These are phyloP conservation scores for Eilema griseolum DNA, from an alignment of 2,888 invertebrate species.

Conservation along the genomic window DNA sequence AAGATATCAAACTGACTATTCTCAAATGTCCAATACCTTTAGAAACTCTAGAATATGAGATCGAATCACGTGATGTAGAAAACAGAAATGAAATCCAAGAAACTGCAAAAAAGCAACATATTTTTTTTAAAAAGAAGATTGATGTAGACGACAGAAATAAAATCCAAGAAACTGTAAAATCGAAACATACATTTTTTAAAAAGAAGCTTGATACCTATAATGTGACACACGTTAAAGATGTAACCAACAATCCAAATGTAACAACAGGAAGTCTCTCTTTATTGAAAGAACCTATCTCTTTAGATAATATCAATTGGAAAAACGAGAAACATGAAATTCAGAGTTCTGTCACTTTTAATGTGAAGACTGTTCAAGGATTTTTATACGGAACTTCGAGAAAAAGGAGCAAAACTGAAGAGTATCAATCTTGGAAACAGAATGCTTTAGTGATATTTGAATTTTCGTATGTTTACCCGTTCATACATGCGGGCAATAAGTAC, in stretches of 20 bases:
- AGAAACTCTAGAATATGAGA: constrained; percentile 56
- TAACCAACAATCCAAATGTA: neutral
- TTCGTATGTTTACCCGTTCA: constrained; percentile 73
- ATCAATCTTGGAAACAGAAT: constrained; percentile 65
- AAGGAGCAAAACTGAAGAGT: constrained; percentile 32
- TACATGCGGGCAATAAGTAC: constrained; percentile 69
- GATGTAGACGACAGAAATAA: too few species aligned
- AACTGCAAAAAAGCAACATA: constrained; percentile 12
- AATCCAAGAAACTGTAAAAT: constrained; percentile 15
- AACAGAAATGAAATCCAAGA: constrained; percentile 18
- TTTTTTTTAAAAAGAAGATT: constrained; percentile 15
- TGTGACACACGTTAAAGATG: constrained; percentile 8
- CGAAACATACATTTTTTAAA: constrained; percentile 22
- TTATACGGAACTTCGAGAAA: constrained; percentile 39
- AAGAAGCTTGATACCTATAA: constrained; percentile 1
- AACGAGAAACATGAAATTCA: constrained; percentile 30
- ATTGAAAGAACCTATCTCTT: constrained; percentile 65
- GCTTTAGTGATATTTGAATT: constrained; percentile 69
- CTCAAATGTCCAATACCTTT: constrained; percentile 69
- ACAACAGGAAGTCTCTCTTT: constrained; percentile 45
- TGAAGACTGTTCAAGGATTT: constrained; percentile 55
- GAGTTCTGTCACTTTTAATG: constrained; percentile 53
- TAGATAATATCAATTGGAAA: constrained; percentile 57
- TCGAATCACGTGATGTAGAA: constrained; percentile 37
- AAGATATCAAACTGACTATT: constrained; percentile 61